Conservation (phyloP, 1,140 invertebrate species). For the Trichoplusia ni region DNA sequence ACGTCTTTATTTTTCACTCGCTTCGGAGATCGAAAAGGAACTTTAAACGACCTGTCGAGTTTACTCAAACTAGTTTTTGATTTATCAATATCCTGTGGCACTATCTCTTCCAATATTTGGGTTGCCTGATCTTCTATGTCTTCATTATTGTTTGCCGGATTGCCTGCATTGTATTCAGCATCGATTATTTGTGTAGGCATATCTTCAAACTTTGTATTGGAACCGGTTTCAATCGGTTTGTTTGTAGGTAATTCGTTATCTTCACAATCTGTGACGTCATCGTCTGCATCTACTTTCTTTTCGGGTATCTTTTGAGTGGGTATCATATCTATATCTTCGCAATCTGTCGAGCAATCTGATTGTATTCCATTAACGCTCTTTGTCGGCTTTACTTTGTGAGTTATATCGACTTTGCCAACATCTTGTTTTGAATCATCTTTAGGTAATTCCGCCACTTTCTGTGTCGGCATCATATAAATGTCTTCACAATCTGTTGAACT, state of each 20-base stretch:
- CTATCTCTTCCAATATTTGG: constrained; percentile 43
- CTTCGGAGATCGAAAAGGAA: constrained; percentile 49
- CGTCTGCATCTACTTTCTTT: constrained; percentile 36
- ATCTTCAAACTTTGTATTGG: constrained; percentile 41
- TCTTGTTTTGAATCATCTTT: not conserved
- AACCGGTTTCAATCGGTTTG: not conserved
- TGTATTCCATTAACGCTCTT: constrained; percentile 29
- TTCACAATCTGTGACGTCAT: constrained; percentile 64
- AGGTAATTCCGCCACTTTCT: constrained; percentile 34
- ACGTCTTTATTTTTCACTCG: constrained; percentile 44
- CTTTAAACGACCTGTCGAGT: constrained; percentile 53
- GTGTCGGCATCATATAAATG: constrained; percentile 35
- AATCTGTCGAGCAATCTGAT: constrained; percentile 56
- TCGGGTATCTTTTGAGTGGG: constrained; percentile 33
- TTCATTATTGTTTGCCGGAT: constrained; percentile 8
- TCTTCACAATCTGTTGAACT: constrained; percentile 65
- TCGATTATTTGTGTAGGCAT: constrained; percentile 40
- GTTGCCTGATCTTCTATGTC: constrained; percentile 52
- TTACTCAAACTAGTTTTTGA: constrained; percentile 26
- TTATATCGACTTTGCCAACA: not conserved
- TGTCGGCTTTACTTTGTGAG: not conserved
- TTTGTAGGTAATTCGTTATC: constrained; percentile 36
- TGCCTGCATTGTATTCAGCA: not conserved
- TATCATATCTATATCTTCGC: constrained; percentile 56
- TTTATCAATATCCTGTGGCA: not conserved